Evolutionary conservation across 2,888 invertebrate genomes (phyloP), one percentile per base, ranked within the genome.

Genomic region (Lepidocyrtoides sp.): DNA sequence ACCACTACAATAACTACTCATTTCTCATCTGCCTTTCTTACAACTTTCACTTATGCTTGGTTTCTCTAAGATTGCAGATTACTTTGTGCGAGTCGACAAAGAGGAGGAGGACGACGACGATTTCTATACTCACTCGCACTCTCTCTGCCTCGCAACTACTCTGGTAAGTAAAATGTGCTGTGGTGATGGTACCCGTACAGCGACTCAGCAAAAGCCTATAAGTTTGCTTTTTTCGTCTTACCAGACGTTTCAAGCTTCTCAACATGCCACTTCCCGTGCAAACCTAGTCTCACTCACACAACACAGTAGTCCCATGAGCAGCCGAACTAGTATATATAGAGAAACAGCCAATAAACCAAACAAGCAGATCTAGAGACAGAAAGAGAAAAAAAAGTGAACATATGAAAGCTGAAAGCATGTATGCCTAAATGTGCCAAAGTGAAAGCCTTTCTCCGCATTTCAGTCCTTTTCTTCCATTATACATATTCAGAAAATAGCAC

Each of bases 281-380:
- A 54, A 69, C 17, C 17, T 54, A 75, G 85, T 75, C 10, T 54
- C 26, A 29, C 44, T 41, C 57, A 69, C n/a, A n/a, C n/a, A n/a
- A n/a, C n/a, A n/a, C n/a, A n/a, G 79, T 36, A 69, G 88, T 88
- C 88, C 88, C 88, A 57, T 44, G 88, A 88, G 88, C 69, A 69
- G 26, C 69, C 32, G 41, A 60, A 54, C 29, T 32, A 63, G 82
- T 17, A 36, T 23, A 81, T n/a, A n/a, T n/a, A n/a, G n/a, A n/a
- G 88, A 82, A 82, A 88, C 88, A 69, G 69, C 88, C 88, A 81
- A 82, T 88, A 88, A 82, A 88, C 54, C 69, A 72, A 88, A 88
- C 88, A 41, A 88, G 54, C 57, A 72, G 81, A 66, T 63, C 79
- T 48, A 14, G 51, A 51, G 60, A 75, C 60, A 10, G n/a, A 51